These are phyloP conservation scores for Orius laevigatus DNA, from an alignment of 1,140 invertebrate species.

Conservation along the genomic window DNA sequence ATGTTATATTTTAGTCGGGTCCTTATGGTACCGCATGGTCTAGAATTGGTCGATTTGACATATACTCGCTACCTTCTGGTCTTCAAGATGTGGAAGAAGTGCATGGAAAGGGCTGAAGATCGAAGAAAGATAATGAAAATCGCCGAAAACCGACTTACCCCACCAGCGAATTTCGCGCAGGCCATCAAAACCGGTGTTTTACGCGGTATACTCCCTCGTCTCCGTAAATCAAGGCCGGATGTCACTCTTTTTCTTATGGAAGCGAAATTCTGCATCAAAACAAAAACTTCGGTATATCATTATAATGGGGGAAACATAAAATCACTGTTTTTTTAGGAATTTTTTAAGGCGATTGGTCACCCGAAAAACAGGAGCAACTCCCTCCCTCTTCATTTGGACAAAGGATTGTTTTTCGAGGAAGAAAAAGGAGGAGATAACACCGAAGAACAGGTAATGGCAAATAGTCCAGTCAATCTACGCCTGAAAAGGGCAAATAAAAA, in stretches of 20 bases:
- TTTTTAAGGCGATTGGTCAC: constrained; percentile 10
- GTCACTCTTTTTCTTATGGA: constrained; percentile 14
- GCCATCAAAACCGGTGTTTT: constrained; percentile 7
- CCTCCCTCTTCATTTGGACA: neutral
- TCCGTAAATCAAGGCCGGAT: constrained; percentile 7
- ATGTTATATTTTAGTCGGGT: constrained; percentile 12
- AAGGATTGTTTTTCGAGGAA: neutral
- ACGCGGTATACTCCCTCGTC: constrained; percentile 9
- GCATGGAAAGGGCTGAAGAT: constrained; percentile 15
- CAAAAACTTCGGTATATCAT: constrained; percentile 12
- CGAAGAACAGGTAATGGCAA: neutral
- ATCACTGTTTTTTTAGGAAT: constrained; percentile 4
- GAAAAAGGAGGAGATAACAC: neutral
- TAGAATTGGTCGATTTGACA: constrained; percentile 10
- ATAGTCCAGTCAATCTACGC: neutral
- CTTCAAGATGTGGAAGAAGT: constrained; percentile 21
- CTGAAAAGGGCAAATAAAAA: too few relatives aligned
- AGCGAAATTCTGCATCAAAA: constrained; percentile 13
- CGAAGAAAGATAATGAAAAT: constrained; percentile 15
- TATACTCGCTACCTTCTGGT: constrained; percentile 20
- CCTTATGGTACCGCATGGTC: constrained; percentile 9
- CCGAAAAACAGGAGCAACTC: constrained; percentile 3
- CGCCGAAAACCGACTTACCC: constrained; percentile 13
- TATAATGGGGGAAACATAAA: neutral
- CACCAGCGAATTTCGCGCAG: constrained; percentile 13